Percentiles rank a stretch among this genome's conserved stretches.
These are phyloP conservation scores for Sepiola atlantica DNA, from an alignment of 2,888 invertebrate genomes.

Conservation along the genomic window DNA sequence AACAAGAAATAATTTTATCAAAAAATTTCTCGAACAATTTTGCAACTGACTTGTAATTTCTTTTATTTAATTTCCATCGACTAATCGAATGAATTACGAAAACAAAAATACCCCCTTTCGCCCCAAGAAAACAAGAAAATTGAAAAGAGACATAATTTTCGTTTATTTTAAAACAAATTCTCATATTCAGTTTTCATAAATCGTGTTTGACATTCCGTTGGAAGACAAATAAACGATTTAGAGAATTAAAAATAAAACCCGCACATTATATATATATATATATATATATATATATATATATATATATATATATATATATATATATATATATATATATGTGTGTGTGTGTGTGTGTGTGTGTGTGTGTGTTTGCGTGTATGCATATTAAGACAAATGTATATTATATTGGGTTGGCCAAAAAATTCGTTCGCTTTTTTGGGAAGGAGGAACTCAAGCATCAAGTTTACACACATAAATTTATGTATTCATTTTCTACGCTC, in stretches of 20 bases:
- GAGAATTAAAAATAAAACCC: not conserved
- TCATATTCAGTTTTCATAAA: constrained; percentile 9
- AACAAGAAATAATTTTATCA: not conserved
- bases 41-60: not conserved
- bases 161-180: not conserved
- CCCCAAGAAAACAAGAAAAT: no score
- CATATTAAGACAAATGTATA: no score
- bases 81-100: not conserved
- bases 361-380: no score
- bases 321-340: no score
- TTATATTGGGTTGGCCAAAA: no score
- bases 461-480: no score
- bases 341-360: no score
- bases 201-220: not conserved
- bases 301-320: not conserved
- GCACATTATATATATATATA: not conserved
- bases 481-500: no score
- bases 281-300: not conserved
- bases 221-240: not conserved
- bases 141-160: not conserved
- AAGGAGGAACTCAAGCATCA: no score
- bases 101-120: no score
- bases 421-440: no score
- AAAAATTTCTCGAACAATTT: not conserved
- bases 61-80: not conserved